These are phyloP conservation scores for Zaprionus ornatus DNA, from an alignment of 1,140 invertebrate species.

Conservation along the genomic window DNA sequence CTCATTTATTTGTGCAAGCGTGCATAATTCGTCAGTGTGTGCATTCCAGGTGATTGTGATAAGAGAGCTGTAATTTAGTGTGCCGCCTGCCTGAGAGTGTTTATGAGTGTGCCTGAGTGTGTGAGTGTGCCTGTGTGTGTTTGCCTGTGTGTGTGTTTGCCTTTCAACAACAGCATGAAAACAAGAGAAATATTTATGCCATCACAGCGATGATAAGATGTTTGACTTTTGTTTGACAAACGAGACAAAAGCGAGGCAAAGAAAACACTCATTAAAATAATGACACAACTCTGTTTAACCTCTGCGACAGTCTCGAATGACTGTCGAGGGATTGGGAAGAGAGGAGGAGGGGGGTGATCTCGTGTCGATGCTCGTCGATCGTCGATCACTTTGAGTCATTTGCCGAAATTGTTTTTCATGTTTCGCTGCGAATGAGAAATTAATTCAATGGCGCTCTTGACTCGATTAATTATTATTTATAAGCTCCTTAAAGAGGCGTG, in stretches of 20 bases:
- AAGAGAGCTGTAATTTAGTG: conserved; percentile 56
- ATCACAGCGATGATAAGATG: conserved; percentile 68
- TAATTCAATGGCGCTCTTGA: conserved; percentile 42
- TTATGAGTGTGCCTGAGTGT: background rate
- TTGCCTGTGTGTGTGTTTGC: conserved; percentile 13
- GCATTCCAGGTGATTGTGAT: conserved; percentile 69
- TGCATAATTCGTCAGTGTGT: conserved; percentile 77
- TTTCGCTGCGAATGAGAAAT: conserved; percentile 9
- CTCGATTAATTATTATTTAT: conserved; percentile 56
- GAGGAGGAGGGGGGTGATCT: background rate
- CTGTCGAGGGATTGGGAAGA: background rate
- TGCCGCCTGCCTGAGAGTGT: background rate
- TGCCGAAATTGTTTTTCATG: conserved; percentile 29
- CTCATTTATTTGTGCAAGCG: conserved; percentile 69
- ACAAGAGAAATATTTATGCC: conserved; percentile 63
- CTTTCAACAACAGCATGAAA: conserved; percentile 8
- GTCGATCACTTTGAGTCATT: conserved; percentile 45
- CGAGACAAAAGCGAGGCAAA: conserved; percentile 23
- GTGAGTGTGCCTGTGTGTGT: background rate
- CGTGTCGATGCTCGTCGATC: conserved; percentile 11
- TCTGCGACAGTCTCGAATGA: background rate
- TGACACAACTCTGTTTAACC: conserved; percentile 62
- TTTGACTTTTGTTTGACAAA: conserved; percentile 38
- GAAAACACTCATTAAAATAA: conserved; percentile 63
- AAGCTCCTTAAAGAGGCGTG: conserved; percentile 49